These are phyloP conservation scores for Colletes collaris DNA, from an alignment of 2,888 invertebrate genomes.

Conservation along the genomic window DNA sequence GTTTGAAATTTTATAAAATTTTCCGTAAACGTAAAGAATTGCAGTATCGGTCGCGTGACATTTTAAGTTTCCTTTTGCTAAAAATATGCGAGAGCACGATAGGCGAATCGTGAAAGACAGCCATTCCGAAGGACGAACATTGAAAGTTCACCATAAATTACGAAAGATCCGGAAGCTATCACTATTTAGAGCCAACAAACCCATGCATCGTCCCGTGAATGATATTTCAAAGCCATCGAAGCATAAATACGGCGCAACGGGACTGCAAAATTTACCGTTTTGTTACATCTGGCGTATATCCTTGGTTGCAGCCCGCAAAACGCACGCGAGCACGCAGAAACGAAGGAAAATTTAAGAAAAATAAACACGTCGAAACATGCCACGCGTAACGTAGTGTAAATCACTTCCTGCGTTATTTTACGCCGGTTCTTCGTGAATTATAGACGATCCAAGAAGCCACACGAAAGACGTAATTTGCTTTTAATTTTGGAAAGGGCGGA, in stretches of 20 bases:
- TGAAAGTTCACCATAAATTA: slow-evolving; percentile 34
- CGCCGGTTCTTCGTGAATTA: slow-evolving; percentile 33
- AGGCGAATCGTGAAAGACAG: slow-evolving; percentile 11
- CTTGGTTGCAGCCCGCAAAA: neutral
- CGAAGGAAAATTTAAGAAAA: neutral
- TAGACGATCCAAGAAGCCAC: slow-evolving; percentile 5
- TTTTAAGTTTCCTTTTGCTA: neutral
- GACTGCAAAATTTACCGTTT: slow-evolving; percentile 27
- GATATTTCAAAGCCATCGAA: slow-evolving; percentile 27
- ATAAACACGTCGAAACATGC: neutral
- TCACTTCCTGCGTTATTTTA: slow-evolving; percentile 36
- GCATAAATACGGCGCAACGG: slow-evolving; percentile 30
- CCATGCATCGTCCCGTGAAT: slow-evolving; percentile 29
- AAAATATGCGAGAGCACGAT: neutral
- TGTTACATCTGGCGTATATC: slow-evolving; percentile 2
- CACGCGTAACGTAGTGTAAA: slow-evolving; percentile 26
- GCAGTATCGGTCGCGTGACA: neutral
- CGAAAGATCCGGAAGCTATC: slow-evolving; percentile 30
- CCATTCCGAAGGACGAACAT: slow-evolving; percentile 1
- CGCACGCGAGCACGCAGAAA: neutral
- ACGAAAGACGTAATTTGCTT: slow-evolving; percentile 5
- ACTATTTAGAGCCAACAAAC: slow-evolving; percentile 35
- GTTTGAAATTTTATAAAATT: neutral
- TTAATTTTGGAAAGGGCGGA: slow-evolving; percentile 17
- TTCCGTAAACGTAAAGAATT: neutral